Conservation (phyloP, 2,113 vertebrate genomes). For the Hylia prasina region DNA sequence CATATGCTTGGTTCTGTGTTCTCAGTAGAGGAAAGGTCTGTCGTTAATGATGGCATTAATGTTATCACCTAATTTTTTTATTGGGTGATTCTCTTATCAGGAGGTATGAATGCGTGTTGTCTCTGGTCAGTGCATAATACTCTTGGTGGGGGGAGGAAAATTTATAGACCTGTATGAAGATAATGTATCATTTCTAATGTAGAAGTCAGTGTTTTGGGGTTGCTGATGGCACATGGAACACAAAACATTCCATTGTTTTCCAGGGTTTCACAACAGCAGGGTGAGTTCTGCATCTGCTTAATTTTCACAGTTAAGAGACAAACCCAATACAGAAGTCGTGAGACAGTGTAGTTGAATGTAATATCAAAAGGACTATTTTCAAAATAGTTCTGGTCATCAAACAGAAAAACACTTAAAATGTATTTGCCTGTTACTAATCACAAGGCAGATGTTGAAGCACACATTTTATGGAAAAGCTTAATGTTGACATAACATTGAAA, state of each 20-base stretch:
- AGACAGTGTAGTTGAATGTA: background rate
- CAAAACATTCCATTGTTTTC: background rate
- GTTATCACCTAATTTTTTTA: slow-evolving; percentile 1
- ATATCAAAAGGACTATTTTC: background rate
- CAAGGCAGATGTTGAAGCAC: background rate
- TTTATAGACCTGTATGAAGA: background rate
- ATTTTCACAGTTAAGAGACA: background rate
- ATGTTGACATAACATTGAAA: background rate
- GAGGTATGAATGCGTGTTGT: background rate
- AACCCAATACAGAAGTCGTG: background rate
- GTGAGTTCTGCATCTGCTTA: background rate
- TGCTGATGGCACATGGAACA: background rate
- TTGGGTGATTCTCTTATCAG: background rate
- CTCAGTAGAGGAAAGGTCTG: background rate
- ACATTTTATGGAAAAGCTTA: background rate
- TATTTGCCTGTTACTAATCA: background rate
- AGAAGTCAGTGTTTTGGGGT: background rate
- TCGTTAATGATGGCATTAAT: background rate
- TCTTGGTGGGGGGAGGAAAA: background rate
- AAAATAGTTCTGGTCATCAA: background rate
- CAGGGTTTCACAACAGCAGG: background rate
- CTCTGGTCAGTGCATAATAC: background rate
- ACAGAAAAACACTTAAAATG: background rate
- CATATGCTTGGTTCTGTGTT: background rate
- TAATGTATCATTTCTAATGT: background rate